These are phyloP conservation scores for Dendrolimus punctatus DNA, from an alignment of 1,140 invertebrate species.

Conservation along the genomic window DNA sequence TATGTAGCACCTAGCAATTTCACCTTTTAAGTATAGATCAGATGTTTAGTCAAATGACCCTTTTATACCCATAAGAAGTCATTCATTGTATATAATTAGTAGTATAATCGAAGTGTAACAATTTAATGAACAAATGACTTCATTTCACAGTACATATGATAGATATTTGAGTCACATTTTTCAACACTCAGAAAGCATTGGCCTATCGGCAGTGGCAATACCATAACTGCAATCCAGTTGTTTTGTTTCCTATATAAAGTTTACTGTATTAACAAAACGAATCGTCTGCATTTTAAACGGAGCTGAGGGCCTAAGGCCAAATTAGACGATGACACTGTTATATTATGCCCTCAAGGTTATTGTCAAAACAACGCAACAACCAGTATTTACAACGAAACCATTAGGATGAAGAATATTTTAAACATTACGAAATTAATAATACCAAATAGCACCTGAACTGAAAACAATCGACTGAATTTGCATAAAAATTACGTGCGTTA, in stretches of 20 bases:
- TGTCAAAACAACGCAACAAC: conserved; percentile 15
- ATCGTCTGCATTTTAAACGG: conserved; percentile 7
- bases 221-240: background rate
- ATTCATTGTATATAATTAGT: too few species aligned
- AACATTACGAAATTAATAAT: conserved; percentile 10
- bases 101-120: too few species aligned
- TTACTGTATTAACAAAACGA: background rate
- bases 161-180: too few species aligned
- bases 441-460: conserved; percentile 5
- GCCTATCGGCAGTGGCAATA: too few species aligned
- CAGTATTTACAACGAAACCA: conserved; percentile 6
- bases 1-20: too few species aligned
- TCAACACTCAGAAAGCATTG: too few species aligned
- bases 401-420: conserved; percentile 5
- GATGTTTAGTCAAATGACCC: too few species aligned
- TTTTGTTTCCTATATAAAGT: background rate
- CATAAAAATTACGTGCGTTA: conserved; percentile 13
- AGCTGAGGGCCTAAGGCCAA: conserved; percentile 20
- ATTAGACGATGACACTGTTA: conserved; percentile 36
- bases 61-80: too few species aligned
- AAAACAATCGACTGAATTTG: conserved; percentile 14
- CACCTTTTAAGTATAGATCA: too few species aligned
- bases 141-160: too few species aligned
- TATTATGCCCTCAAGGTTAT: conserved; percentile 30
- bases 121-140: too few species aligned